Percentiles rank a stretch among this genome's conserved stretches.
phyloP scores from a whole-genome alignment of 2,113 vertebrate species.

The Gallinago undulata region DNA sequence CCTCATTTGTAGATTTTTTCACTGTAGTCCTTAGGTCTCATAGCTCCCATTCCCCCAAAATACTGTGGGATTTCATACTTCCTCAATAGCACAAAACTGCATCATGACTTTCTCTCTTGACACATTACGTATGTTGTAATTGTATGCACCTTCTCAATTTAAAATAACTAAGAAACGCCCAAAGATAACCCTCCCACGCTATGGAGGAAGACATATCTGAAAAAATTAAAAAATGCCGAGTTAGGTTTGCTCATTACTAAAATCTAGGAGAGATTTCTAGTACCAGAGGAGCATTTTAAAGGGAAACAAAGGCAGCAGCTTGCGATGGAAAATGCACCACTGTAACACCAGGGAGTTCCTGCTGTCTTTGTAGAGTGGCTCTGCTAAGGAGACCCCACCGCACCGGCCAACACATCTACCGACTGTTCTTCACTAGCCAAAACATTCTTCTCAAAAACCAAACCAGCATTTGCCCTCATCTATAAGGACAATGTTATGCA shows the following conservation, averaged over 20 bases:
- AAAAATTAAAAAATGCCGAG: too few relatives aligned
- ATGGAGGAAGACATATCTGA: background rate
- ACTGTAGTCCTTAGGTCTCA: background rate
- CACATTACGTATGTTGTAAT: background rate
- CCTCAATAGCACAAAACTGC: background rate
- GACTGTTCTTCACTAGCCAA: constrained; percentile 55
- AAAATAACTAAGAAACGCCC: background rate
- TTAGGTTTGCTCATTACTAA: background rate
- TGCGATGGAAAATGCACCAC: background rate
- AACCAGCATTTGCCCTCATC: background rate
- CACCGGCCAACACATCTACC: constrained; percentile 10
- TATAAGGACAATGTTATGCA: background rate
- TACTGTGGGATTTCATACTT: background rate
- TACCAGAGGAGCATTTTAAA: background rate
- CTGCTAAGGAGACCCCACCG: background rate
- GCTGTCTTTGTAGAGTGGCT: background rate
- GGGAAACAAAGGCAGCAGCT: background rate
- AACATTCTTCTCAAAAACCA: constrained; percentile 17
- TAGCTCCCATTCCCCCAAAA: background rate
- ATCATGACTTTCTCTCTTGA: background rate
- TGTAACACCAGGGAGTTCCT: background rate
- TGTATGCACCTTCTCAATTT: background rate
- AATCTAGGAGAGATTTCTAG: background rate
- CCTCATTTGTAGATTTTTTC: background rate
- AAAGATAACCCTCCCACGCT: background rate